phyloP scores from a whole-genome alignment of 2,113 vertebrate genomes.

The Oryzias melastigma region DNA sequence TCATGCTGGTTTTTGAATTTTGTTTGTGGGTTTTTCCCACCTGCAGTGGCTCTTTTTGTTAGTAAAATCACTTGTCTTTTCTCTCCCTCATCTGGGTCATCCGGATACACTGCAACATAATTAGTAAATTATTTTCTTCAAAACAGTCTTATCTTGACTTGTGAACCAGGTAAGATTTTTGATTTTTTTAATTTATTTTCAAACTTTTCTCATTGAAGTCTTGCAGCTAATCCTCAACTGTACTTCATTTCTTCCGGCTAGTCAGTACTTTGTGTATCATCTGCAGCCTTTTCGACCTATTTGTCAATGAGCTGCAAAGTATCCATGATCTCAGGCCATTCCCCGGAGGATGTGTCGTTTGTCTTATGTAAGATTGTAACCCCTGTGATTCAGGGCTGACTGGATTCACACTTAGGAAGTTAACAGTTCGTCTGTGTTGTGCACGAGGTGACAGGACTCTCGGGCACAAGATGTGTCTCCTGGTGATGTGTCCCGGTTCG shows the following conservation, averaged over 20 bases:
- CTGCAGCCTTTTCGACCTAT: conserved; percentile 14
- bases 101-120: no score
- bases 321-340: conserved; percentile 29
- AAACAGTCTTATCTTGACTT: no score
- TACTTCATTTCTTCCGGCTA: conserved; percentile 9
- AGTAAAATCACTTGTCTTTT: no score
- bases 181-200: no score
- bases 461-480: conserved; percentile 63
- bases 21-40: no score
- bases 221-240: neutral
- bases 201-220: no score
- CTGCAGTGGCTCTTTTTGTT: no score
- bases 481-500: conserved; percentile 31
- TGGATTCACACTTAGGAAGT: conserved; percentile 56
- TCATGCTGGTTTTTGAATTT: no score
- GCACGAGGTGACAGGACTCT: conserved; percentile 64
- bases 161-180: no score
- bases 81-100: no score
- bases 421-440: conserved; percentile 64
- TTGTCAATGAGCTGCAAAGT: conserved; percentile 4
- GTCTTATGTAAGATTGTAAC: conserved; percentile 45
- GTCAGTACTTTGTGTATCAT: neutral
- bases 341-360: conserved; percentile 30
- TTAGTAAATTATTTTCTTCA: no score
- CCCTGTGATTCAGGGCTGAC: conserved; percentile 64